Conservation (phyloP, 2,113 vertebrate species). For the Sminthopsis crassicaudata region DNA sequence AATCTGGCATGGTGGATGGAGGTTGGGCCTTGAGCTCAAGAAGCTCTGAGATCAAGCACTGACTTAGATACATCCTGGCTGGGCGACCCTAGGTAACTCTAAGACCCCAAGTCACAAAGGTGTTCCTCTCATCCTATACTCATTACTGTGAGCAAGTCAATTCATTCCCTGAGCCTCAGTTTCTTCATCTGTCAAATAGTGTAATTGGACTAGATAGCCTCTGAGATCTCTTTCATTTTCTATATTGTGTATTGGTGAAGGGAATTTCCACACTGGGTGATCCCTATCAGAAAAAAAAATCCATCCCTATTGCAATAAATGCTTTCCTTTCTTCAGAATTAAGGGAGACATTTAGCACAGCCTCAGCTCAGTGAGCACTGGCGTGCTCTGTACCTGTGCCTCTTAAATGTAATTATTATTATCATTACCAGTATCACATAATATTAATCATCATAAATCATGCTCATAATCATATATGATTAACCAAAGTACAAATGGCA, state of each 20-base stretch:
- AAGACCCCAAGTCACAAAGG: not conserved
- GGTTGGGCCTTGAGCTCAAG: not conserved
- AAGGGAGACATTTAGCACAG: not conserved
- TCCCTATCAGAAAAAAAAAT: not conserved
- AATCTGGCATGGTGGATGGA: not conserved
- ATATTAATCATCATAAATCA: not conserved
- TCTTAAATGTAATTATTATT: not conserved
- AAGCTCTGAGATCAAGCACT: not conserved
- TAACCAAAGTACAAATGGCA: not conserved
- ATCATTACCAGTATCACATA: not conserved
- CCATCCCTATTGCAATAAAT: not conserved
- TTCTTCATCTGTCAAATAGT: not conserved
- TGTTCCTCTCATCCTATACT: not conserved
- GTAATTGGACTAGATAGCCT: accelerated
- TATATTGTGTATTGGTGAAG: not conserved
- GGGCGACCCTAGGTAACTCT: not conserved
- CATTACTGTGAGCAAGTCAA: accelerated
- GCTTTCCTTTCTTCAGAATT: not conserved
- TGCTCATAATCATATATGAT: not conserved
- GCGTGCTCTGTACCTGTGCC: not conserved
- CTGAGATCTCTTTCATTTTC: not conserved
- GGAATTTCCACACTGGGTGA: not conserved
- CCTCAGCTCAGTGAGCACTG: not conserved
- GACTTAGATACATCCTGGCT: not conserved
- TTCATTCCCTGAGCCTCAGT: not conserved